Evolutionary conservation across 2,113 vertebrate species (phyloP).

Genomic region (Ammospiza caudacuta): DNA sequence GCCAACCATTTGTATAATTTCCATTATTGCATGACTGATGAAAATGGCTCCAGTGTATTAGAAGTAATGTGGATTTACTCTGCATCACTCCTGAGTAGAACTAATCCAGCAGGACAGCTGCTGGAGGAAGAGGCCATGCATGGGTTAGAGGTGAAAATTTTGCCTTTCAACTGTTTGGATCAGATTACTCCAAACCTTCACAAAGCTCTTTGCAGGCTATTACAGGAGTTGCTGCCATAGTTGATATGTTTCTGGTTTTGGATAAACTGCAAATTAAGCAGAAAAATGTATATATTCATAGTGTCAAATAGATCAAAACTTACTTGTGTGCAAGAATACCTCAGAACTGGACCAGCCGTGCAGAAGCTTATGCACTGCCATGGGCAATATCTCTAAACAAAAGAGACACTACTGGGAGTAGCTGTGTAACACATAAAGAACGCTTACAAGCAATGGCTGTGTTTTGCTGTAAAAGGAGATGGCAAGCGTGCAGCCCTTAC

Average conservation of each 20-base stretch:
- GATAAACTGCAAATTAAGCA: background rate
- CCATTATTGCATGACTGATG: constrained; percentile 1
- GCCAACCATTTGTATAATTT: background rate
- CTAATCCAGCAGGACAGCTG: constrained; percentile 29
- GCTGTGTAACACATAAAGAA: background rate
- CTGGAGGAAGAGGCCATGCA: background rate
- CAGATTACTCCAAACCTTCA: background rate
- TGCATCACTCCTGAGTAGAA: background rate
- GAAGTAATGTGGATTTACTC: constrained; percentile 7
- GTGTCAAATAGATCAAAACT: background rate
- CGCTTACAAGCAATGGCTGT: background rate
- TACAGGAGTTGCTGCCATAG: background rate
- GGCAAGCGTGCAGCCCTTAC: background rate
- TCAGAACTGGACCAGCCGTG: background rate
- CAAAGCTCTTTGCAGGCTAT: background rate
- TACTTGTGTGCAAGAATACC: background rate
- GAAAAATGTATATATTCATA: background rate
- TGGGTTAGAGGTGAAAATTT: background rate
- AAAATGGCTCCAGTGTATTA: background rate
- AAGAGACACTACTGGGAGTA: background rate
- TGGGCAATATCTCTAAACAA: background rate
- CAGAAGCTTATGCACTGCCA: background rate
- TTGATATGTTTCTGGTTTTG: accelerated
- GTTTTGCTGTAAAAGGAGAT: background rate
- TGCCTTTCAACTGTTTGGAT: background rate